Percentiles rank a stretch among this genome's conserved stretches.
phyloP scores from a whole-genome alignment of 2,113 vertebrate species.

The Nyctibius bracteatus region DNA sequence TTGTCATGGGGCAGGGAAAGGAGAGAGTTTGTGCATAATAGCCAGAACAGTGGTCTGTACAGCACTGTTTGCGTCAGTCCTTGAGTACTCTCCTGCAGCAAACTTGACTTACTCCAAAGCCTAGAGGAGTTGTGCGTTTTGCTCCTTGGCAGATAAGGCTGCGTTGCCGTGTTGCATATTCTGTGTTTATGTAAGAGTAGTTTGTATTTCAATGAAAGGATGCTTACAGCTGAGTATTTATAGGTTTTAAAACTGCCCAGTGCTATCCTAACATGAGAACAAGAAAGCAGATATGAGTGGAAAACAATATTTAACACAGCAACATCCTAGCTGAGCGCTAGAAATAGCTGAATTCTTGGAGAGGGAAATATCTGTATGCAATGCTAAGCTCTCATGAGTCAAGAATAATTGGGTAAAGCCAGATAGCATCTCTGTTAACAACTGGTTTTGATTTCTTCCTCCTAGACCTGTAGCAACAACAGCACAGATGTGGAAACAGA shows the following conservation, averaged over 20 bases:
- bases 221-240: not conserved
- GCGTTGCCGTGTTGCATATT: accelerated
- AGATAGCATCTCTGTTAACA: not conserved
- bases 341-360: not conserved
- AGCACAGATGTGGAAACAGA: not conserved
- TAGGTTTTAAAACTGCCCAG: not conserved
- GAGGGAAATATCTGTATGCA: not conserved
- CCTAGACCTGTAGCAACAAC: not conserved
- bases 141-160: not conserved
- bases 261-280: not conserved
- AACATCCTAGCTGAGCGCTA: not conserved
- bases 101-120: not conserved
- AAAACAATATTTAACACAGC: not conserved
- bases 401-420: not conserved
- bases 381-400: not conserved
- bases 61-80: not conserved
- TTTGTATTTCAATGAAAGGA: not conserved
- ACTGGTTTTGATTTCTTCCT: not conserved
- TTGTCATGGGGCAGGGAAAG: too few relatives aligned
- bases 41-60: not conserved
- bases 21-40: not conserved
- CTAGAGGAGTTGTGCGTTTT: not conserved
- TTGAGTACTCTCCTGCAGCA: not conserved
- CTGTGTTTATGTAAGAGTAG: not conserved
- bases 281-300: not conserved